Conservation (phyloP, 2,113 vertebrate genomes). For the Cololabis saira region DNA sequence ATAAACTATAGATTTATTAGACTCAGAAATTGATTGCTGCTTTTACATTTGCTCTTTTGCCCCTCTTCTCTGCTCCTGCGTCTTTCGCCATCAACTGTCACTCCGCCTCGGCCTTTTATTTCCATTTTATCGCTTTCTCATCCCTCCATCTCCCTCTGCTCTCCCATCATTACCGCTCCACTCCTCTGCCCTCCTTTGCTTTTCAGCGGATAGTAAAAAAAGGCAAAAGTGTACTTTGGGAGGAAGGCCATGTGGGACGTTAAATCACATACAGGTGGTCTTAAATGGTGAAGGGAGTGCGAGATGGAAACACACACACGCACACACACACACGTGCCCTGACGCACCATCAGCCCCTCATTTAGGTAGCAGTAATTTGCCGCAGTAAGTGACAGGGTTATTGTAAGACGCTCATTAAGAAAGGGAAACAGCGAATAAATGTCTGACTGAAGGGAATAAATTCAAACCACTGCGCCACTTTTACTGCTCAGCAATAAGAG, state of each 20-base stretch:
- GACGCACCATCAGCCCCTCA: constrained; percentile 40
- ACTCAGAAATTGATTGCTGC: constrained; percentile 23
- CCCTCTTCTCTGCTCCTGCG: neutral
- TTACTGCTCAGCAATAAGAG: constrained; percentile 66
- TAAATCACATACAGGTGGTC: constrained; percentile 74
- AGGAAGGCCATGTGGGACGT: constrained; percentile 57
- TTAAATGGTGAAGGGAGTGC: constrained; percentile 50
- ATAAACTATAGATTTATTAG: constrained; percentile 27
- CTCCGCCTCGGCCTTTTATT: constrained; percentile 39
- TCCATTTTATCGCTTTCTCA: constrained; percentile 53
- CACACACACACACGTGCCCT: constrained; percentile 4
- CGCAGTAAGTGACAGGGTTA: constrained; percentile 75
- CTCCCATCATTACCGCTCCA: constrained; percentile 52
- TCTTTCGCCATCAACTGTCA: neutral
- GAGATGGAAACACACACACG: constrained; percentile 35
- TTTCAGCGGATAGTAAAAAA: constrained; percentile 64
- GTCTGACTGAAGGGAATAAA: constrained; percentile 72
- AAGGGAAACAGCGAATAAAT: constrained; percentile 74
- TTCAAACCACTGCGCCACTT: constrained; percentile 69
- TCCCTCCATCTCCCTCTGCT: constrained; percentile 49
- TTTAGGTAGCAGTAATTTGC: constrained; percentile 72
- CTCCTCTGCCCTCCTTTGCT: constrained; percentile 13
- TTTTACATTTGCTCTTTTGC: constrained; percentile 16
- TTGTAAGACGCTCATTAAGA: constrained; percentile 76
- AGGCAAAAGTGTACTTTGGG: constrained; percentile 65